Conservation (phyloP, 2,797 vertebrate genomes). For the Diceros bicornis region DNA sequence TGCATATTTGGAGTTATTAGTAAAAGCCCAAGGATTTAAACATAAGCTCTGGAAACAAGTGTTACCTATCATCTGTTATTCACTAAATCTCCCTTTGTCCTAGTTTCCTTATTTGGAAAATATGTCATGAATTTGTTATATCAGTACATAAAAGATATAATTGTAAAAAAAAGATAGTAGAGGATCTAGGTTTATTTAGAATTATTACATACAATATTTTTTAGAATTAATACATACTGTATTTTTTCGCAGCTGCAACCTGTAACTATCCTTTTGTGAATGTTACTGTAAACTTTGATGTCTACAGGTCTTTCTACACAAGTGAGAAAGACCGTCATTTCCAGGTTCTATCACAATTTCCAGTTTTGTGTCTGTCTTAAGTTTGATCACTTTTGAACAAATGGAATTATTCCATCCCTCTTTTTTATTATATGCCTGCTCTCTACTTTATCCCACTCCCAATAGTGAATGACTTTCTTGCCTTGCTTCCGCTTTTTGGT, state of each 20-base stretch:
- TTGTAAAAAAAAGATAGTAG: not conserved
- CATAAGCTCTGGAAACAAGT: conserved; percentile 33
- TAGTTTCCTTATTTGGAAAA: conserved; percentile 72
- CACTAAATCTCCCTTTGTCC: conserved; percentile 33
- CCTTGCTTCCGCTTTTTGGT: not conserved
- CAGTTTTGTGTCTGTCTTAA: not conserved
- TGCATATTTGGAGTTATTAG: conserved; percentile 26
- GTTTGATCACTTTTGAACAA: not conserved
- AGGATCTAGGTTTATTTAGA: not conserved
- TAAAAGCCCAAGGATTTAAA: conserved; percentile 4
- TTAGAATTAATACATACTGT: not conserved
- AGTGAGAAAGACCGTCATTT: not conserved
- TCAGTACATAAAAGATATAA: not conserved
- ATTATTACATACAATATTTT: not conserved
- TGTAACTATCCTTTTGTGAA: conserved; percentile 12
- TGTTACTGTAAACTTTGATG: not conserved
- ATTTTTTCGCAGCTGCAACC: not conserved
- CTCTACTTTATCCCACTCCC: not conserved
- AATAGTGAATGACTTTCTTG: not conserved
- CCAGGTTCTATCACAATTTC: not conserved
- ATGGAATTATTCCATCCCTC: not conserved
- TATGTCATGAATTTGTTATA: conserved; percentile 48
- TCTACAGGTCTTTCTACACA: not conserved
- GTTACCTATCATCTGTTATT: not conserved
- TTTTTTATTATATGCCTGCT: not conserved